Evolutionary conservation across 2,888 invertebrate species (phyloP).

Genomic region (Monopis laevigella): DNA sequence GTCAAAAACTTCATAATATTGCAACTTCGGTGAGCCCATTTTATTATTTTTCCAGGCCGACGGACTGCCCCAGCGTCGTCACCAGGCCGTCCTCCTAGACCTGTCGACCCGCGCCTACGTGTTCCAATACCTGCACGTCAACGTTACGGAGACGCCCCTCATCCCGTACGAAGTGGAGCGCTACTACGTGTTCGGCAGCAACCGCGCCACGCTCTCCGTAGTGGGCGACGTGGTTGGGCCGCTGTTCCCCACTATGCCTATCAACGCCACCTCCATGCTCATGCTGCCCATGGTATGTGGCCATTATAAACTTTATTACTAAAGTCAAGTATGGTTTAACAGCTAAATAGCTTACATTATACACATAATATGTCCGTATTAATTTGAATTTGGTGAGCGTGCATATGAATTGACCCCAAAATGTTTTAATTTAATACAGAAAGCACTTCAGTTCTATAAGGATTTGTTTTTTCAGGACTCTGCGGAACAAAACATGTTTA

Average conservation of each 20-base stretch:
- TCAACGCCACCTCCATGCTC: slow-evolving; percentile 84
- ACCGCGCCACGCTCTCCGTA: slow-evolving; percentile 81
- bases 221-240: slow-evolving; percentile 94
- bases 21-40: too few relatives aligned
- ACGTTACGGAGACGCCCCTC: slow-evolving; percentile 91
- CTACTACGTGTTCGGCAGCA: slow-evolving; percentile 94
- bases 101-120: slow-evolving; percentile 91
- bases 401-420: too few relatives aligned
- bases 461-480: slow-evolving; percentile 67
- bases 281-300: slow-evolving; percentile 77
- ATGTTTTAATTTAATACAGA: too few relatives aligned
- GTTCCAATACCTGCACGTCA: slow-evolving; percentile 95
- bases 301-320: too few relatives aligned
- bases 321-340: too few relatives aligned
- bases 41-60: slow-evolving; percentile 72
- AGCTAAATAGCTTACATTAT: too few relatives aligned
- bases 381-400: too few relatives aligned
- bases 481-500: slow-evolving; percentile 96
- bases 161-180: slow-evolving; percentile 88
- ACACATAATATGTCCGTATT: too few relatives aligned
- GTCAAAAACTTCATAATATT: too few relatives aligned
- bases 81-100: slow-evolving; percentile 92
- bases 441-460: too few relatives aligned
- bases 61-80: slow-evolving; percentile 90
- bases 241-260: slow-evolving; percentile 91